Conservation (phyloP, 2,113 vertebrate species). For the Motacilla alba region DNA sequence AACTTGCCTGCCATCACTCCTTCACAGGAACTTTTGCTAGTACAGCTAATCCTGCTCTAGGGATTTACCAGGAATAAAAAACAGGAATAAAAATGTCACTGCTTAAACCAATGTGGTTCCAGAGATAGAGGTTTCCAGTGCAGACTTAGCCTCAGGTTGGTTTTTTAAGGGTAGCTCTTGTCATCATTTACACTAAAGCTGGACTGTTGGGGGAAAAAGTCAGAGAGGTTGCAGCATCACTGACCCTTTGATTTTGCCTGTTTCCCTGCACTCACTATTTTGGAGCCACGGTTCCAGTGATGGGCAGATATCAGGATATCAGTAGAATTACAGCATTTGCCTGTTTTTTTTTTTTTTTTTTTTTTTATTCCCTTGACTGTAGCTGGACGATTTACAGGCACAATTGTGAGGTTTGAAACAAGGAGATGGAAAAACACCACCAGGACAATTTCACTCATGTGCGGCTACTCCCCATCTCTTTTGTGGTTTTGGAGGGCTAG, state of each 20-base stretch:
- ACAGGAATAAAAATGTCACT: constrained; percentile 52
- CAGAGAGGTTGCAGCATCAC: neutral
- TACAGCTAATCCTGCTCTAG: constrained; percentile 53
- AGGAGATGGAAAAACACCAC: neutral
- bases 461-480: neutral
- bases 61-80: constrained; percentile 46
- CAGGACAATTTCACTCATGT: neutral
- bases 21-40: constrained; percentile 31
- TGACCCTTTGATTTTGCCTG: neutral
- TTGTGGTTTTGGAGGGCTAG: neutral
- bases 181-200: constrained; percentile 21
- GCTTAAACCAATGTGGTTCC: constrained; percentile 27
- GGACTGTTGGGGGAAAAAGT: neutral
- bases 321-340: neutral
- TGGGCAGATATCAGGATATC: neutral
- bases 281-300: neutral
- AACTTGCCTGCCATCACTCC: constrained; percentile 23
- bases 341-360: neutral
- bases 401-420: neutral
- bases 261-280: neutral
- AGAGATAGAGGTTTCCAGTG: constrained; percentile 9
- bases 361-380: neutral
- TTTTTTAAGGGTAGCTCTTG: constrained; percentile 40
- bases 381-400: neutral
- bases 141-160: constrained; percentile 29